These are phyloP conservation scores for Brachionus asplanchnoidis DNA, from an alignment of 1,140 invertebrate genomes.

Conservation along the genomic window DNA sequence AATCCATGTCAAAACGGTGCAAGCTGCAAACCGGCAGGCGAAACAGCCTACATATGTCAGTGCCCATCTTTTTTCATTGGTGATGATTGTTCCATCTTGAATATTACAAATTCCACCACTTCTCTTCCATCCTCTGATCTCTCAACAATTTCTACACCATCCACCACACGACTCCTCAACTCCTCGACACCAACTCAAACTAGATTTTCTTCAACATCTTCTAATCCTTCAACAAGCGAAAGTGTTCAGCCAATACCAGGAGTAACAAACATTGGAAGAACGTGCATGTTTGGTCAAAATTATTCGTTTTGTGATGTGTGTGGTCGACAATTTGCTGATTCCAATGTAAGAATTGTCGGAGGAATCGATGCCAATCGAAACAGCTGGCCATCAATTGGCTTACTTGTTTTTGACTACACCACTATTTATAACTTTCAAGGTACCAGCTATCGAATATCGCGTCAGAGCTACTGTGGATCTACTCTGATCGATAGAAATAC, in stretches of 20 bases:
- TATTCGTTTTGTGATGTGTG: constrained; percentile 3
- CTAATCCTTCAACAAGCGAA: not conserved
- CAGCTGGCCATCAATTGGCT: constrained; percentile 16
- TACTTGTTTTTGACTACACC: not conserved
- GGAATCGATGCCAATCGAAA: not conserved
- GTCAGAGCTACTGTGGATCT: not conserved
- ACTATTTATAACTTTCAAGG: not conserved
- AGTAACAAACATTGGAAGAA: not conserved
- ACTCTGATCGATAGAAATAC: not conserved
- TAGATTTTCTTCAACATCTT: not conserved
- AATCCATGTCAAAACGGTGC: not conserved
- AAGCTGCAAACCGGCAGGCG: not conserved
- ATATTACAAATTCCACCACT: not conserved
- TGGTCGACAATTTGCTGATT: not conserved
- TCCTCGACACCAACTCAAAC: too few relatives aligned
- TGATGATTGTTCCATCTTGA: not conserved
- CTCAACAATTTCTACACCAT: not conserved
- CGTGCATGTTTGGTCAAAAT: not conserved
- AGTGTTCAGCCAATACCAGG: not conserved
- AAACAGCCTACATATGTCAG: not conserved
- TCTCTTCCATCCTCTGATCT: not conserved
- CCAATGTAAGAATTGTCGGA: constrained; percentile 15
- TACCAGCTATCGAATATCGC: not conserved
- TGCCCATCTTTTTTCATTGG: not conserved
- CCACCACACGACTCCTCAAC: not conserved